Base-by-base conservation (phyloP, 1,140 invertebrate genomes). In the Pararge aegeria region DNA sequence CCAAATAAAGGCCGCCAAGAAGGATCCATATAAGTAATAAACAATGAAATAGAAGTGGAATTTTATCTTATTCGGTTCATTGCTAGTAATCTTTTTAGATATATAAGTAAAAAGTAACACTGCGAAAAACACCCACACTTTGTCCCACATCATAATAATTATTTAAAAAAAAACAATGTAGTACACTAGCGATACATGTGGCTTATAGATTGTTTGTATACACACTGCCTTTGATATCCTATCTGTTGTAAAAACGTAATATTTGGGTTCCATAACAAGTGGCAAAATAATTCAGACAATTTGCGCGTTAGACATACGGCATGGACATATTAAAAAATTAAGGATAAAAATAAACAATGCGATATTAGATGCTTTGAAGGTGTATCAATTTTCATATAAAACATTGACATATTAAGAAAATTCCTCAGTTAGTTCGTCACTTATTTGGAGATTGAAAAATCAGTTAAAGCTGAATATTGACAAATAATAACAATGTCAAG, bases 41-140 rank as follows among this genome's bases (percentile, higher is more conserved):
- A 80, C 44, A 10, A 64, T 61, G 46, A 76, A 82, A 34, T 76
- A 70, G 2, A 68, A 73, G 64, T 83, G 56, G 63, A 72, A 83
- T 55, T 78, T 74, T 0, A 78, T 55, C 66, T 75, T 80, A 55
- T 66, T 85, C 5, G 75, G 72, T 66, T 75, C 70, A 15, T 50
- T 73, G 48, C 69, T 73, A 0, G 54, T 64, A 21, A 84, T 68
- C 53, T 80, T 79, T 50, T 70, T 80, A 1, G 71, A 55, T 5
- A 74, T 51, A 61, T 68, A 81, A 19, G 70, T 72, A 9, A 72
- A 18, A 7, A 78, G 21, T 50, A 62, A 67, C 46, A 82, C 30
- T 27, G 70, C 16, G 10, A 73, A 18, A 34, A 77, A 64, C 29
- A 75, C 49, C 12, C 68, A 53, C 27, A 80, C 34, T 46, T 66